These are phyloP conservation scores for Conus betulinus DNA, from an alignment of 1,140 invertebrate species.

Conservation along the genomic window DNA sequence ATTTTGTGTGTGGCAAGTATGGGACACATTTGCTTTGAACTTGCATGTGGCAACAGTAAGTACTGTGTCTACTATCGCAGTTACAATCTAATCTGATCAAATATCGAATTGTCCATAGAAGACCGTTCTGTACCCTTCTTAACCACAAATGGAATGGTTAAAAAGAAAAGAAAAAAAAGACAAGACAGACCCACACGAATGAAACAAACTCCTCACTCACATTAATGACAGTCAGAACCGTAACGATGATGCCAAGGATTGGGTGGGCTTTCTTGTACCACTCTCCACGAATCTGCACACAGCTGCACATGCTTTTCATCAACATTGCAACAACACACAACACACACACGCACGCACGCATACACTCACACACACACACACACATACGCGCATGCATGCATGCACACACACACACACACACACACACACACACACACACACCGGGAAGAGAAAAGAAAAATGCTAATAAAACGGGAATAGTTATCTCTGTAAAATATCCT, in stretches of 20 bases:
- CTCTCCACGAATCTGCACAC: conserved; percentile 54
- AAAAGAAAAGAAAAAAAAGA: neutral
- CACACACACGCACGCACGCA: neutral
- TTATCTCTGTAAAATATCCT: too few species aligned
- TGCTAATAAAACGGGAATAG: too few species aligned
- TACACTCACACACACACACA: neutral
- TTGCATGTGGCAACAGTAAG: too few species aligned
- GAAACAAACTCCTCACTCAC: conserved; percentile 56
- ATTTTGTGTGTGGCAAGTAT: too few species aligned
- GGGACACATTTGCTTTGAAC: too few species aligned
- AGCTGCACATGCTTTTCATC: neutral
- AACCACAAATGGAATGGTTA: too few species aligned
- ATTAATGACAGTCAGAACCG: conserved; percentile 65
- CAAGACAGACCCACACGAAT: neutral
- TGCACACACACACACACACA: neutral
- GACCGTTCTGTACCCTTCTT: too few species aligned
- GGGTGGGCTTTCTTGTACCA: conserved; percentile 66
- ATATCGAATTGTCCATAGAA: too few species aligned
- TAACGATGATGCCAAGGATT: conserved; percentile 71
- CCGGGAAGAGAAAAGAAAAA: too few species aligned
- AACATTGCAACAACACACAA: too few species aligned
- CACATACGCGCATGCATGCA: neutral
- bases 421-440: neutral
- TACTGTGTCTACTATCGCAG: too few species aligned
- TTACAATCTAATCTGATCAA: too few species aligned